These are phyloP conservation scores for Pluvialis apricaria DNA, from an alignment of 2,113 vertebrate genomes.

Conservation along the genomic window DNA sequence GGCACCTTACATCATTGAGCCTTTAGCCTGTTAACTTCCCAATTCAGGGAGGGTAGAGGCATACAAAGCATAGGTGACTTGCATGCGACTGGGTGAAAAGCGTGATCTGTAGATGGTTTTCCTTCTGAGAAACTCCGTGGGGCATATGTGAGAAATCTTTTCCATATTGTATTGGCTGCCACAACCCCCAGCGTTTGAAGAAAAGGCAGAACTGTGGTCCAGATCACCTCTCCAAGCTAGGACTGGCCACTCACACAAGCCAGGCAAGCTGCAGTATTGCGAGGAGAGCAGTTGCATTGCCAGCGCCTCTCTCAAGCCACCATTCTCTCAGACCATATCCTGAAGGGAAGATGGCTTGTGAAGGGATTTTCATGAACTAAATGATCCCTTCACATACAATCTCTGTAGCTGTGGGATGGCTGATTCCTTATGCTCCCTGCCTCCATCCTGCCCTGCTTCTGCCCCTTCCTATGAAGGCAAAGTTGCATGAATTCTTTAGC, in stretches of 20 bases:
- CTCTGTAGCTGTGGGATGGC: background rate
- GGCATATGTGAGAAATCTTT: background rate
- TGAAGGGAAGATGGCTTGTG: background rate
- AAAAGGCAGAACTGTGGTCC: background rate
- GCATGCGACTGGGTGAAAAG: background rate
- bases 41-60: background rate
- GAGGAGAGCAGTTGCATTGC: background rate
- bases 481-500: background rate
- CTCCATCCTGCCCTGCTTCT: background rate
- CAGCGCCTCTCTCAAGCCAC: background rate
- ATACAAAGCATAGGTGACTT: background rate
- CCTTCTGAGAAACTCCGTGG: background rate
- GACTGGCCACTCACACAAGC: background rate
- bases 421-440: background rate
- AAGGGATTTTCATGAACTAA: background rate
- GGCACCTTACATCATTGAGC: background rate
- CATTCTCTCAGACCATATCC: background rate
- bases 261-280: background rate
- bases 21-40: background rate
- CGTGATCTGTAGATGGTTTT: background rate
- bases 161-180: background rate
- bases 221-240: background rate
- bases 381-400: background rate
- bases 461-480: background rate
- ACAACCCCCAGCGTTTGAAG: rapidly evolving